Evolutionary conservation across 2,888 invertebrate species (phyloP).

Genomic region (Carterocephalus palaemon): DNA sequence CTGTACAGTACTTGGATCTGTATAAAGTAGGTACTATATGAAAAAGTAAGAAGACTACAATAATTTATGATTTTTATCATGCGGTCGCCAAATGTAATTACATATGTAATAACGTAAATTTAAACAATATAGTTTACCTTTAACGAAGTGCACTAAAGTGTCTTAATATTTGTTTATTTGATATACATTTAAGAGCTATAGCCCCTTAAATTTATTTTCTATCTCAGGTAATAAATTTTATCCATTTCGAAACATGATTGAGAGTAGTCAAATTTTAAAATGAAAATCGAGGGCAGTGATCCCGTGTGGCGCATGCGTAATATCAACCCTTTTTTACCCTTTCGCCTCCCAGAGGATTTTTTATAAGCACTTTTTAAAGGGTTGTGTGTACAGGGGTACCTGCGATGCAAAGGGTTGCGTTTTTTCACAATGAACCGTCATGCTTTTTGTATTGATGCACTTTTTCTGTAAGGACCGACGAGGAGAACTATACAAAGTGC

Average conservation of each 20-base stretch:
- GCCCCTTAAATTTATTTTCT: too few species aligned
- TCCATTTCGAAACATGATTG: conserved; percentile 5
- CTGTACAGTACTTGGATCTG: too few species aligned
- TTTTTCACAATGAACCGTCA: conserved; percentile 64
- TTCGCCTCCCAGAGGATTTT: conserved; percentile 72
- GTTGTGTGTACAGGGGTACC: conserved; percentile 71
- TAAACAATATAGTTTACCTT: too few species aligned
- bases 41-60: too few species aligned
- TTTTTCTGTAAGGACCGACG: conserved; percentile 57
- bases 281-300: conserved; percentile 70
- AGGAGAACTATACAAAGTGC: conserved; percentile 67
- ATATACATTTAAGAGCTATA: too few species aligned
- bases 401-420: conserved; percentile 71
- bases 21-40: too few species aligned
- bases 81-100: too few species aligned
- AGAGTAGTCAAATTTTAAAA: conserved; percentile 52
- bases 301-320: conserved; percentile 73
- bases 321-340: conserved; percentile 77
- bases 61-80: too few species aligned
- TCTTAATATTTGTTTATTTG: too few species aligned
- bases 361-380: conserved; percentile 75
- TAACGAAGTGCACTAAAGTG: too few species aligned
- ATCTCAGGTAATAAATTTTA: too few species aligned
- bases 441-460: conserved; percentile 54
- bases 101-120: too few species aligned